phyloP scores from a whole-genome alignment of 2,797 vertebrate genomes.

The Poliocrania exsul region DNA sequence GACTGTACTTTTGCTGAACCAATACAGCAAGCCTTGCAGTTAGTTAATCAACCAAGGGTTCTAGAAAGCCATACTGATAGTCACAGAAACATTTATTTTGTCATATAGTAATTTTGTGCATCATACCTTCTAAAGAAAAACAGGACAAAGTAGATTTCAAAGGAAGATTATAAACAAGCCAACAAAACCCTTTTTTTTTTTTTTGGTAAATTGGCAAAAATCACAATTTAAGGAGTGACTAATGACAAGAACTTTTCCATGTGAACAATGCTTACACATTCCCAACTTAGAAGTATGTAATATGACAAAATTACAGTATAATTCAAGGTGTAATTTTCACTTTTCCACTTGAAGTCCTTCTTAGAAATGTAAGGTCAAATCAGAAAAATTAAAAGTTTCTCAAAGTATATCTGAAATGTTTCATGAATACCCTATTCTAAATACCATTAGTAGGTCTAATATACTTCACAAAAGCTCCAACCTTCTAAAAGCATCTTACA shows the following conservation, averaged over 20 bases:
- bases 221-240: background rate
- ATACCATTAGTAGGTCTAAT: background rate
- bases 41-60: background rate
- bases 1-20: background rate
- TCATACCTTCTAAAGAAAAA: background rate
- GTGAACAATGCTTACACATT: background rate
- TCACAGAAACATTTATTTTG: background rate
- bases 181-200: rapidly evolving
- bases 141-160: background rate
- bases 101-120: background rate
- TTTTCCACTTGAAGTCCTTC: background rate
- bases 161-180: background rate
- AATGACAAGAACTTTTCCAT: background rate
- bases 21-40: background rate
- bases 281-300: background rate
- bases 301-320: background rate
- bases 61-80: background rate
- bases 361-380: background rate
- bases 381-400: background rate
- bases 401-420: background rate
- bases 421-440: background rate
- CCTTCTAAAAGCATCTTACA: background rate
- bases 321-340: background rate
- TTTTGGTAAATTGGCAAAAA: background rate
- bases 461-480: background rate